Base-by-base conservation (phyloP, 2,797 vertebrate genomes). In the Sphenopsis melanotis region DNA sequence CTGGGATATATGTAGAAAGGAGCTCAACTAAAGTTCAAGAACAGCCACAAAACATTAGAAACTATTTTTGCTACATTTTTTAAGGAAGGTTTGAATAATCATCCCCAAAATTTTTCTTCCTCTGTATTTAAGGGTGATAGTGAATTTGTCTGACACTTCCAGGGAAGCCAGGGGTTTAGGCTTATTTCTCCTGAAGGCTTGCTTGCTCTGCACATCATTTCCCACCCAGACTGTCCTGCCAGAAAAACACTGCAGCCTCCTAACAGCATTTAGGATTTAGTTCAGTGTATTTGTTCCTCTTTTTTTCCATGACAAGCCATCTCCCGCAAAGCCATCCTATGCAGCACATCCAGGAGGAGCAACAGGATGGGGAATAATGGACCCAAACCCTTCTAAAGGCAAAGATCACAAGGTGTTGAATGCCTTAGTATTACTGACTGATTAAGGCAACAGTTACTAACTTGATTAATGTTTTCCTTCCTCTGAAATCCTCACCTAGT, bases 361-460 rank as follows among this genome's bases (percentile, higher is more conserved):
- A 61, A 39, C 32, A 30, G 34, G 29, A 47, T 15, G 30, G 34
- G 42, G 47, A 83, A 46, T 17, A 61, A 90, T 2, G 3, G 77
- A 76, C 23, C 15, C 39, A 82, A 78, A 83, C 26, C 36, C 19
- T 79, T 66, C 72, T 15, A 66, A 86, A 69, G 83, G 50, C 52
- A 84, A 47, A 2, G 1, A 60, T 44, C 3, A 1, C 0, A 0
- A 8, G n/a, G 32, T 70, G 44, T 10, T 60, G 32, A 9, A 0
- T 50, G 37, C 39, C 42, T 79, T 63, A 36, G 44, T 57, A n/a
- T 47, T 42, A 32, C 34, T 78, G 60, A 53, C 13, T 52, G 37
- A 63, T 71, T 39, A 49, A 83, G 36, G 42, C 41, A 83, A 68
- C 0, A 1, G 9, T 64, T 74, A 34, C 26, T 46, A 64, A 27